phyloP scores from a whole-genome alignment of 2,888 invertebrate species.

The Dryocosmus kuriphilus region DNA sequence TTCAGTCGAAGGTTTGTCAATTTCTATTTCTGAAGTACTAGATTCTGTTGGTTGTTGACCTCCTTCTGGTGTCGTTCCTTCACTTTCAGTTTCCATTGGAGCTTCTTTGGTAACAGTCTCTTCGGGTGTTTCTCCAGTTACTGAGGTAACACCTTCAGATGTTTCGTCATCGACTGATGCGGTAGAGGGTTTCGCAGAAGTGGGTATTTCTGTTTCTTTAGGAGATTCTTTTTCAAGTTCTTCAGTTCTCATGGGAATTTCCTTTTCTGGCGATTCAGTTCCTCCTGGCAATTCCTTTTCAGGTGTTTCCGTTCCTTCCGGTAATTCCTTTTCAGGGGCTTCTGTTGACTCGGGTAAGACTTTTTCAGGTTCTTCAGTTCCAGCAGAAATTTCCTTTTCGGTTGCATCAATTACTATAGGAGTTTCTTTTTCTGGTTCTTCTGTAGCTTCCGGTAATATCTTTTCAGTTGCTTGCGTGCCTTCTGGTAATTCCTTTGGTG shows the following conservation, averaged over 20 bases:
- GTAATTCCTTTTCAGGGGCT: constrained; percentile 54
- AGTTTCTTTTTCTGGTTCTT: constrained; percentile 42
- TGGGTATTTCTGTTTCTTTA: background rate
- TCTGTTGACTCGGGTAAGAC: constrained; percentile 47
- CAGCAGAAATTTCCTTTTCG: background rate
- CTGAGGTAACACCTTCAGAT: background rate
- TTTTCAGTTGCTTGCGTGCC: no score
- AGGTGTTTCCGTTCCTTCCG: constrained; percentile 52
- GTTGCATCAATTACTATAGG: no score
- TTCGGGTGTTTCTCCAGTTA: background rate
- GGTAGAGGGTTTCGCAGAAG: constrained; percentile 22
- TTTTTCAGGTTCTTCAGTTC: constrained; percentile 17
- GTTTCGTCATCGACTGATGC: constrained; percentile 34
- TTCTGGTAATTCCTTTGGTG: constrained; percentile 45
- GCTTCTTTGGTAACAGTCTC: constrained; percentile 24
- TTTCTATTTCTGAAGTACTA: constrained; percentile 34
- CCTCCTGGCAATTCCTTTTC: constrained; percentile 54
- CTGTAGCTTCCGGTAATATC: constrained; percentile 54
- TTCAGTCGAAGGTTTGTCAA: constrained; percentile 38
- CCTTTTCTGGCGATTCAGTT: constrained; percentile 46
- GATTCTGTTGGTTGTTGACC: constrained; percentile 42
- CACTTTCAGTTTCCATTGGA: background rate
- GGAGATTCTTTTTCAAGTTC: constrained; percentile 25
- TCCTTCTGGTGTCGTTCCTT: background rate
- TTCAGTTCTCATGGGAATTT: constrained; percentile 29